Conservation (phyloP, 2,797 vertebrate species). For the Lophius americanus region DNA sequence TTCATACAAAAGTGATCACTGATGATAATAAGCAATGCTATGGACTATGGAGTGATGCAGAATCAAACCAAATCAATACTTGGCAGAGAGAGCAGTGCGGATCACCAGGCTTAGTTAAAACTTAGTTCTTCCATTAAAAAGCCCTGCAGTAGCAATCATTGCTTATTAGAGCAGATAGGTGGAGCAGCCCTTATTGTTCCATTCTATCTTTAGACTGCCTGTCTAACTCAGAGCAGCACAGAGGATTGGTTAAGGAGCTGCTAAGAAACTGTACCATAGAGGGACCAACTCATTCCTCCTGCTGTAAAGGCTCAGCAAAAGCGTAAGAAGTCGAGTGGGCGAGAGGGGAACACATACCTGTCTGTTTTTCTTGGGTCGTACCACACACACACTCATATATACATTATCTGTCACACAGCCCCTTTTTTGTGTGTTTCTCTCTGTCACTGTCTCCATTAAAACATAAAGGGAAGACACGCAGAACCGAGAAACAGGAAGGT, state of each 20-base stretch:
- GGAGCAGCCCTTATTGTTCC: conserved; percentile 48
- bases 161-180: conserved; percentile 49
- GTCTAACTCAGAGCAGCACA: conserved; percentile 52
- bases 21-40: conserved; percentile 1
- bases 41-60: background rate
- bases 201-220: conserved; percentile 67
- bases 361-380: conserved; percentile 15
- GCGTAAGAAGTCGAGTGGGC: conserved; percentile 14
- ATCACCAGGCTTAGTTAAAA: conserved; percentile 14
- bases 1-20: background rate
- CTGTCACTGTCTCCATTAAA: conserved; percentile 31
- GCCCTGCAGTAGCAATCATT: conserved; percentile 46
- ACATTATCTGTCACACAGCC: conserved; percentile 23
- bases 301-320: conserved; percentile 29
- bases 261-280: conserved; percentile 29
- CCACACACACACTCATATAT: conserved; percentile 15
- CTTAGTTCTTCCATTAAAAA: conserved; percentile 34
- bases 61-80: conserved; percentile 6
- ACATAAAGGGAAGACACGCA: conserved; percentile 31
- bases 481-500: conserved; percentile 11
- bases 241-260: conserved; percentile 46
- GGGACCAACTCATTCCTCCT: conserved; percentile 43
- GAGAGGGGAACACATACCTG: conserved; percentile 49
- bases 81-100: background rate
- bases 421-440: conserved; percentile 13